Percentiles rank a stretch among this genome's conserved stretches.
Conservation (phyloP, 2,113 vertebrate species). For the Tinamus guttatus region DNA sequence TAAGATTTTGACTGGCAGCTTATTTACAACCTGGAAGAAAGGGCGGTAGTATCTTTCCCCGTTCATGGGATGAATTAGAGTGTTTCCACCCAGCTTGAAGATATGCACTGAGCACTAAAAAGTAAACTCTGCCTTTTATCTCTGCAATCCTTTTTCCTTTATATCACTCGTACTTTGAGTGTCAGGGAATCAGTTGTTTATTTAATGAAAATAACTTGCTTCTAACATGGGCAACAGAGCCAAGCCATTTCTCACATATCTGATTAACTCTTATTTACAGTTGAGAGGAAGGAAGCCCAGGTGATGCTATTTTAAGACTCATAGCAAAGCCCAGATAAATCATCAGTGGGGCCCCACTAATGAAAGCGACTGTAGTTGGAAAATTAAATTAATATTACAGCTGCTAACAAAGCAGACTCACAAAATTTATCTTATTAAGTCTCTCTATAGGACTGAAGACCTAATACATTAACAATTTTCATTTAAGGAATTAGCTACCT, state of each 20-base stretch:
- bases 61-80: neutral
- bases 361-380: neutral
- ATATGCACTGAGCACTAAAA: neutral
- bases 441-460: neutral
- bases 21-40: neutral
- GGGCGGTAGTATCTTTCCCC: neutral
- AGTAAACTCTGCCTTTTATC: neutral
- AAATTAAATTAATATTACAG: slow-evolving; percentile 33
- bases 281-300: neutral
- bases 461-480: neutral
- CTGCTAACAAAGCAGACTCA: neutral
- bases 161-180: neutral
- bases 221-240: neutral
- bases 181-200: neutral
- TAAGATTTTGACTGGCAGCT: neutral
- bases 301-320: neutral
- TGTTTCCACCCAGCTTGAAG: neutral
- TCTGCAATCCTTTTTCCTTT: neutral
- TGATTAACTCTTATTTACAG: neutral
- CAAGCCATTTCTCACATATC: slow-evolving; percentile 19
- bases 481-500: neutral
- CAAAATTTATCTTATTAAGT: slow-evolving; percentile 11
- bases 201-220: neutral
- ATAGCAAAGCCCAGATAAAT: neutral
- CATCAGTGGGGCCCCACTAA: neutral